Evolutionary conservation across 2,888 invertebrate genomes (phyloP).

Genomic region (Calameuta filiformis): DNA sequence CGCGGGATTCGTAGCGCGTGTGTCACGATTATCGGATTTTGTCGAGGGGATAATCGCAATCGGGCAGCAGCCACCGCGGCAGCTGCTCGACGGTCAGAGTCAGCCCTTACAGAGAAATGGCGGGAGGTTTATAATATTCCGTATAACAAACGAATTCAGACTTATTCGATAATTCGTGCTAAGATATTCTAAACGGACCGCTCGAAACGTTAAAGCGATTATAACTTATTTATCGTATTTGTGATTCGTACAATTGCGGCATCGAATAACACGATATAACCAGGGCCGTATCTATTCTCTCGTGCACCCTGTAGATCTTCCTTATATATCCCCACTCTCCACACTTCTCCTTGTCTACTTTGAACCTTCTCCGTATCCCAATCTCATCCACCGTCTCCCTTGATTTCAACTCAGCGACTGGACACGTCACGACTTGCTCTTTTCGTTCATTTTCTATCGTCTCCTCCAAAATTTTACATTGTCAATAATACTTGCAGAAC

Average conservation of each 20-base stretch:
- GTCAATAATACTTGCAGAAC: no score
- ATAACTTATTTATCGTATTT: constrained; percentile 29
- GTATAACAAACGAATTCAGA: constrained; percentile 17
- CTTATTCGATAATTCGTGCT: neutral
- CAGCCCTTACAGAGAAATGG: constrained; percentile 18
- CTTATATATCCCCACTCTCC: neutral
- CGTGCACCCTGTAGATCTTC: constrained; percentile 24
- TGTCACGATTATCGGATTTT: constrained; percentile 39
- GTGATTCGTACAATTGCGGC: constrained; percentile 41
- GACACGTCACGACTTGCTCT: no score
- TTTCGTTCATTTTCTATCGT: no score
- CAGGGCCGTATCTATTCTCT: constrained; percentile 42
- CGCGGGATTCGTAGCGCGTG: constrained; percentile 43
- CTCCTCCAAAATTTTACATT: no score
- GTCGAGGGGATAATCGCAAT: constrained; percentile 43
- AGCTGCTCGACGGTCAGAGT: constrained; percentile 47
- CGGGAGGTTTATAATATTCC: constrained; percentile 1
- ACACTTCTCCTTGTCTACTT: constrained; percentile 15
- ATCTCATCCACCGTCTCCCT: no score
- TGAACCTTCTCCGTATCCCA: no score
- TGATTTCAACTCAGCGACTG: no score
- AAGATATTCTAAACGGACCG: neutral
- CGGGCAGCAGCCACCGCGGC: constrained; percentile 44
- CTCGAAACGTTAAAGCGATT: neutral
- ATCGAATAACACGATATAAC: constrained; percentile 43